phyloP scores from a whole-genome alignment of 2,888 invertebrate genomes.

The Idaea dimidiata region DNA sequence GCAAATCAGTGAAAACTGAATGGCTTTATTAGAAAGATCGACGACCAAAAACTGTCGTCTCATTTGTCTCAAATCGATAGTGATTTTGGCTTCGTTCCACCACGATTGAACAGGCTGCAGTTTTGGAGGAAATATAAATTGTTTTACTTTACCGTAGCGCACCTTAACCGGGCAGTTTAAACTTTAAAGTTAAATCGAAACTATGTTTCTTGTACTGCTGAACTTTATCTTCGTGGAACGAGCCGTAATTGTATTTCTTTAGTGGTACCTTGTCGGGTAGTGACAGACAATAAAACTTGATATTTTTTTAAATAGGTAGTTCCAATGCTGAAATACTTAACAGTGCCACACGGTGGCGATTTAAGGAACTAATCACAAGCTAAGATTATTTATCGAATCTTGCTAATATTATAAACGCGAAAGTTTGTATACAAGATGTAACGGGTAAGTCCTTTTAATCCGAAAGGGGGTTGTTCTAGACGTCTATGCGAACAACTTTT shows the following conservation, averaged over 20 bases:
- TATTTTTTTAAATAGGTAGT: too few relatives aligned
- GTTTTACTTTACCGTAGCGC: background rate
- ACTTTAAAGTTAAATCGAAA: background rate
- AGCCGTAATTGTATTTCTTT: background rate
- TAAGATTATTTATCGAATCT: too few relatives aligned
- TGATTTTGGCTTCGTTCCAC: constrained; percentile 23
- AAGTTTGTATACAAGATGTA: too few relatives aligned
- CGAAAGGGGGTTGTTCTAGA: too few relatives aligned
- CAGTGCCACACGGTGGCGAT: too few relatives aligned
- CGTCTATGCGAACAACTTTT: too few relatives aligned
- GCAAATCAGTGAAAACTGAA: background rate
- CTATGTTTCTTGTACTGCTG: background rate
- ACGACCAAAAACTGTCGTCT: background rate
- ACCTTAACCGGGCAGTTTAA: background rate
- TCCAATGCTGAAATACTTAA: too few relatives aligned
- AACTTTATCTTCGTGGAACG: background rate
- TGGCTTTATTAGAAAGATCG: background rate
- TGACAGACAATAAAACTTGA: too few relatives aligned
- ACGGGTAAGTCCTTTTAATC: too few relatives aligned
- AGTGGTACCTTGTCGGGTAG: too few relatives aligned
- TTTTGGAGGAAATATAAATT: background rate
- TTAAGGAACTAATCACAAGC: too few relatives aligned
- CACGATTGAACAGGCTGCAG: background rate
- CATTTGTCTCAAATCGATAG: constrained; percentile 20
- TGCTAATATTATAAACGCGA: too few relatives aligned